Conservation (phyloP, 2,113 vertebrate genomes). For the Varanus salvator region DNA sequence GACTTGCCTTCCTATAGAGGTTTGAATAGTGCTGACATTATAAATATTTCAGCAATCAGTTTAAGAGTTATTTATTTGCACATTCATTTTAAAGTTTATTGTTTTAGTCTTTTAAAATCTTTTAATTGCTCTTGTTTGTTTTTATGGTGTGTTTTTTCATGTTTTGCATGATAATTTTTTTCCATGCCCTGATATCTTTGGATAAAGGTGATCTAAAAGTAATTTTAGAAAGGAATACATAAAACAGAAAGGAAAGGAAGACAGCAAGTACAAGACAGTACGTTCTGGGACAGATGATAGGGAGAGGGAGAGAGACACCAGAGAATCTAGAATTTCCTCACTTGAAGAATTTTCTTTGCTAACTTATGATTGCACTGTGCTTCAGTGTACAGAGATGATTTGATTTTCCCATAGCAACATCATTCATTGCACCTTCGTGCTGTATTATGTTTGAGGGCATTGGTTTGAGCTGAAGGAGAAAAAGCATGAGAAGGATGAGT, state of each 20-base stretch:
- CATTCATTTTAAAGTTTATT: background rate
- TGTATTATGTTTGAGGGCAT: background rate
- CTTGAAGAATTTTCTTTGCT: background rate
- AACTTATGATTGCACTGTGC: background rate
- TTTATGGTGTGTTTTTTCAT: background rate
- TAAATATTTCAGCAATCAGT: background rate
- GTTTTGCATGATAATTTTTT: background rate
- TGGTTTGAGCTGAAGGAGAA: slow-evolving; percentile 9
- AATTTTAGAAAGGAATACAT: background rate
- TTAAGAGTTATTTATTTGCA: background rate
- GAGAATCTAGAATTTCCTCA: background rate
- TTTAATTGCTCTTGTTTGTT: background rate
- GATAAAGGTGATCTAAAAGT: background rate
- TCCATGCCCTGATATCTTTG: background rate
- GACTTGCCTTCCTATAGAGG: background rate
- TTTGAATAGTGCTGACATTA: background rate
- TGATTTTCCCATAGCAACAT: background rate
- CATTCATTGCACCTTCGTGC: background rate
- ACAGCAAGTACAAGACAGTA: background rate
- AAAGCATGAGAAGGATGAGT: background rate
- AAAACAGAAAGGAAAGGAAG: background rate
- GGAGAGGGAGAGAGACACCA: background rate
- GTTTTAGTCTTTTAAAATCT: background rate
- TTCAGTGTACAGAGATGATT: background rate
- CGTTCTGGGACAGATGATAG: background rate